These are phyloP conservation scores for Aporophyla lueneburgensis DNA, from an alignment of 2,888 invertebrate genomes.

Conservation along the genomic window DNA sequence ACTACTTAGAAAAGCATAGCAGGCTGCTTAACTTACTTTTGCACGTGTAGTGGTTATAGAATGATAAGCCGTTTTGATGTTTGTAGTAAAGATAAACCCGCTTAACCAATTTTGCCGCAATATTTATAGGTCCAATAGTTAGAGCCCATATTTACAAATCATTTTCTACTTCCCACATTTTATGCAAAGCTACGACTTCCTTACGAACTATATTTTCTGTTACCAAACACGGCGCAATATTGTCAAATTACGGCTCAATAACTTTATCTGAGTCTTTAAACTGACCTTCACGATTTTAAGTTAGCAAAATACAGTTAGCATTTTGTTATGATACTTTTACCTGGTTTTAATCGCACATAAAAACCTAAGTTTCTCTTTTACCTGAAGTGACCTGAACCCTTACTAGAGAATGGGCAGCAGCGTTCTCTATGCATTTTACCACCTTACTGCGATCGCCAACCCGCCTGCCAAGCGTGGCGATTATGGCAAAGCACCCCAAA, in stretches of 20 bases:
- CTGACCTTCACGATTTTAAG: neutral
- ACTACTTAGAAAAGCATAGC: neutral
- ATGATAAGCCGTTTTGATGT: neutral
- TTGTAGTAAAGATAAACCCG: no score
- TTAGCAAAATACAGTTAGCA: neutral
- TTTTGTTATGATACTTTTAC: neutral
- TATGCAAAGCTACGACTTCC: neutral
- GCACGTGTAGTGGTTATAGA: no score
- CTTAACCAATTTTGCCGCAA: no score
- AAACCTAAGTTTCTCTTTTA: neutral
- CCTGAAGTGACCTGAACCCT: neutral
- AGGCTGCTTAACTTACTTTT: neutral
- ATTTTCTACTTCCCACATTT: neutral
- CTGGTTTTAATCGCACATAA: neutral
- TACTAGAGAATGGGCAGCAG: no score
- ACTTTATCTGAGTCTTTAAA: neutral
- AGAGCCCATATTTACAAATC: neutral
- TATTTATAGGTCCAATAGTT: neutral
- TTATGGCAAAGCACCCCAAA: no score
- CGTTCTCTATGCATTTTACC: no score
- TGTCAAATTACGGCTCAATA: slow-evolving; percentile 2
- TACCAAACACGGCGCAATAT: neutral
- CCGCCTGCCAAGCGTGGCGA: no score
- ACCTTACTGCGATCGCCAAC: no score
- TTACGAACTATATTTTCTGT: neutral